A percentile compares a stretch with the other conserved stretches of the same genome.
phyloP scores from a whole-genome alignment of 2,113 vertebrate genomes.

The Stegastes partitus region DNA sequence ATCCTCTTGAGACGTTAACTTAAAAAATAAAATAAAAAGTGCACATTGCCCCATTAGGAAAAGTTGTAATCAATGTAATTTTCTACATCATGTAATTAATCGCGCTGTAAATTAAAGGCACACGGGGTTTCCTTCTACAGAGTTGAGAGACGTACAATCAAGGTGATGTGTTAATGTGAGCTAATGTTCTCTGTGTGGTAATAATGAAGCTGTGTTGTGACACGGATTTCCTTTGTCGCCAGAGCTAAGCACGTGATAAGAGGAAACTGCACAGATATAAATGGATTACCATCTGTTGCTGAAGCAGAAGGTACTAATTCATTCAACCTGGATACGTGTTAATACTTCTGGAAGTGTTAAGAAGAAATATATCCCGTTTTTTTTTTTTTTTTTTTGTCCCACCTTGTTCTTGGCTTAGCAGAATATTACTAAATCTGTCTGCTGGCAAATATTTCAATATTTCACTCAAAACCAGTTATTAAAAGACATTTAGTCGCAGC shows the following conservation, averaged over 20 bases:
- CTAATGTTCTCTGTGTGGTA: background rate
- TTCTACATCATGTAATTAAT: constrained; percentile 36
- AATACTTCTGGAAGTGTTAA: too few relatives aligned
- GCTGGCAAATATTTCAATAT: too few relatives aligned
- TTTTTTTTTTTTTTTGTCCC: too few relatives aligned
- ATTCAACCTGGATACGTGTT: background rate
- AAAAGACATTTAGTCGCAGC: too few relatives aligned
- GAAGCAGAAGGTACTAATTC: background rate
- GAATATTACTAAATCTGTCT: too few relatives aligned
- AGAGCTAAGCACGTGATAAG: constrained; percentile 1
- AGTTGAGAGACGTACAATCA: background rate
- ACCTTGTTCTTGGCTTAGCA: too few relatives aligned
- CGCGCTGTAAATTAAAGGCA: constrained; percentile 20
- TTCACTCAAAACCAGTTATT: too few relatives aligned
- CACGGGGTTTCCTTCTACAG: constrained; percentile 2
- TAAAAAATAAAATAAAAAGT: background rate
- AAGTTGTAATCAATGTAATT: constrained; percentile 38
- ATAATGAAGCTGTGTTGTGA: constrained; percentile 8
- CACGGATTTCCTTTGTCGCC: background rate
- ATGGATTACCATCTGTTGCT: too few relatives aligned
- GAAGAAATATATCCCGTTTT: too few relatives aligned
- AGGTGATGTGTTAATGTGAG: constrained; percentile 4
- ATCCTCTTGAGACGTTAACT: constrained; percentile 43
- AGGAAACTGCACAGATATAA: too few relatives aligned
- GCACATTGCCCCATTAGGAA: constrained; percentile 13